Evolutionary conservation across 1,140 invertebrate genomes (phyloP), one percentile per base, ranked within the genome.

Genomic region (Zaprionus kolodkinae): DNA sequence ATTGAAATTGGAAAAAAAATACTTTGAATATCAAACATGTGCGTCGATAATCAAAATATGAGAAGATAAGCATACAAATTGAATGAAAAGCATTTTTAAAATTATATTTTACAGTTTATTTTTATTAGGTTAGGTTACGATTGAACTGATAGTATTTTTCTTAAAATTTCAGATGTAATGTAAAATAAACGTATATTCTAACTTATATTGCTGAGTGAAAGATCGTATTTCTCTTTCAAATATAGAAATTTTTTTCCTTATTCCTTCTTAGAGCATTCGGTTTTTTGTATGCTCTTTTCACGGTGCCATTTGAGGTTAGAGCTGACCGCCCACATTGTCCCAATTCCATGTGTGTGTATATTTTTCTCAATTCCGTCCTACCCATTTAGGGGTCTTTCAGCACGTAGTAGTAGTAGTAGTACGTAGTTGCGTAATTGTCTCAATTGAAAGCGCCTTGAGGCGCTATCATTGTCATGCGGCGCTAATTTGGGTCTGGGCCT

Each of bases 391-490:
- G 6, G n/a, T 9, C n/a, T 62, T 52, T 30, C n/a, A 65, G 65
- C 60, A 65, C 61, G 27, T 15, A 9, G 7, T 17, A 7, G 27
- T 15, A 9, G 7, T 17, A 7, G 21, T 21, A 21, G 1, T 21
- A 21, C 2, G 7, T 17, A 7, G 64, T 80, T 89, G 78, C 78
- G 81, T 77, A 89, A 89, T 89, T 89, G 85, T 55, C 73, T 89
- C 78, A 89, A 89, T 89, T 89, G 85, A 89, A 89, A 89, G 50
- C 76, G 81, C 85, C 85, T 89, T 89, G 85, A 85, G 85, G 75
- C 74, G 81, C 85, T 89, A 88, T 88, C 85, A 88, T 81, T 84
- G 74, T 56, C 79, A 83, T 80, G 83, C 69, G 83, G 66, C 66
- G 79, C 70, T 78, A 88, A 88, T 88, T 89, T 74, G 75, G 72